Evolutionary conservation across 1,140 invertebrate genomes (phyloP), one percentile per base, ranked within the genome.

Genomic region (Drosophila subobscura): DNA sequence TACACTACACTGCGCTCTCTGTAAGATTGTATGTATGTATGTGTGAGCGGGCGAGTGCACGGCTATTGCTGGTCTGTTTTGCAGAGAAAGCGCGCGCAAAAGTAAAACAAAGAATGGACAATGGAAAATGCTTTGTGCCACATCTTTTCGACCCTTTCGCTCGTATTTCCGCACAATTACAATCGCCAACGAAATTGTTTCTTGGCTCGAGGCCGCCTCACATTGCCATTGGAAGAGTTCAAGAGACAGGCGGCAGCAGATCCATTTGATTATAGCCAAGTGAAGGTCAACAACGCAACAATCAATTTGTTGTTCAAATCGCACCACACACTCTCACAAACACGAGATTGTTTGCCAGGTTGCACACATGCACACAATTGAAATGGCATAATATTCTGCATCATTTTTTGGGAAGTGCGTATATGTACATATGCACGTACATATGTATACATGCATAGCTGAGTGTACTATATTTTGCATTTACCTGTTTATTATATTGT

Each of bases 81-180:
- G 60, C 58, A 78, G 83, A 86, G 81, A 86, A 88, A 86, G 83
- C 83, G 81, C 81, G 81, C 81, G 81, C 65, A 81, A 86, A 77
- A 72, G 42, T 58, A 65, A 45, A 44, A 57, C 72, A 54, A 68
- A 57, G 14, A 49, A 57, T 64, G 16, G 44, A 60, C 20, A 47
- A 49, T 37, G 64, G 6, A 29, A 63, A 54, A 58, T 55, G 27
- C 49, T 58, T 58, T 65, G 54, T 45, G 57, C 33, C 40, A 55
- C 65, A 75, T 58, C 53, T 67, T 25, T 44, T 22, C 25, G 23
- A n/a, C 22, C 37, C 25, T 29, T 51, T 27, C 37, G 58, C 27
- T 44, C 40, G 33, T 33, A 58, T 74, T 75, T 83, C 65, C 71
- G 70, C 78, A 77, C 66, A 77, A 64, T 50, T 65, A 25, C 16